Evolutionary conservation across 2,113 vertebrate genomes (phyloP).

Genomic region (Taurulus bubalis): DNA sequence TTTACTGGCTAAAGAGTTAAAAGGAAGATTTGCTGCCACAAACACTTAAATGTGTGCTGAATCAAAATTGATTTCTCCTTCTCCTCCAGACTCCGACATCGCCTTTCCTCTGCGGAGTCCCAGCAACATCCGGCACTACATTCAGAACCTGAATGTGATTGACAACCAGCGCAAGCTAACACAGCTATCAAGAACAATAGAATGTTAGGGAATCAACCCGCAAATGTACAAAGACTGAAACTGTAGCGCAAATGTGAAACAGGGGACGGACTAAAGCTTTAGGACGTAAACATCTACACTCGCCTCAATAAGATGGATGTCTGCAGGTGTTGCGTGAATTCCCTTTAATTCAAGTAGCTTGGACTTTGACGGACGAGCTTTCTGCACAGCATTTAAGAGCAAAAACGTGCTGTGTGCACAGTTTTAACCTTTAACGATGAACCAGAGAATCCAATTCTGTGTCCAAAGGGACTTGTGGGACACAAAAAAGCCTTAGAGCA

Average conservation of each 20-base stretch:
- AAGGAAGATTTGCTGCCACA: background rate
- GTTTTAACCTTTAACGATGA: slow-evolving; percentile 43
- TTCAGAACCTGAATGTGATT: slow-evolving; percentile 92
- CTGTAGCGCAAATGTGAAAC: slow-evolving; percentile 2
- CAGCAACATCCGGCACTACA: slow-evolving; percentile 85
- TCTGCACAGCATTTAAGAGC: slow-evolving; percentile 4
- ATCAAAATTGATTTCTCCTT: background rate
- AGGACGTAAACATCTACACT: slow-evolving; percentile 18
- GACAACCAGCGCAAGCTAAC: slow-evolving; percentile 93
- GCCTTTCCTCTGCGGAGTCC: slow-evolving; percentile 84
- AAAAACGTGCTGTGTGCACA: slow-evolving; percentile 17
- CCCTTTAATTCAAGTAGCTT: background rate
- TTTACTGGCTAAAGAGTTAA: background rate
- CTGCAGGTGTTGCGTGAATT: background rate
- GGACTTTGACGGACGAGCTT: background rate
- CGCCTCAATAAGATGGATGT: background rate
- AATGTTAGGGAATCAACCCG: slow-evolving; percentile 71
- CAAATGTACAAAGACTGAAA: slow-evolving; percentile 6
- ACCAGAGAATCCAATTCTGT: slow-evolving; percentile 12
- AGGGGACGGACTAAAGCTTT: slow-evolving; percentile 2
- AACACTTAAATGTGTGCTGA: background rate
- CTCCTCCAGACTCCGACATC: slow-evolving; percentile 87
- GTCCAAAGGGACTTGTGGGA: slow-evolving; percentile 16
- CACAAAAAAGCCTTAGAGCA: slow-evolving; percentile 7
- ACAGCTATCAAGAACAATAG: slow-evolving; percentile 88